Evolutionary conservation across 2,113 vertebrate genomes (phyloP).

Genomic region (Condylura cristata): DNA sequence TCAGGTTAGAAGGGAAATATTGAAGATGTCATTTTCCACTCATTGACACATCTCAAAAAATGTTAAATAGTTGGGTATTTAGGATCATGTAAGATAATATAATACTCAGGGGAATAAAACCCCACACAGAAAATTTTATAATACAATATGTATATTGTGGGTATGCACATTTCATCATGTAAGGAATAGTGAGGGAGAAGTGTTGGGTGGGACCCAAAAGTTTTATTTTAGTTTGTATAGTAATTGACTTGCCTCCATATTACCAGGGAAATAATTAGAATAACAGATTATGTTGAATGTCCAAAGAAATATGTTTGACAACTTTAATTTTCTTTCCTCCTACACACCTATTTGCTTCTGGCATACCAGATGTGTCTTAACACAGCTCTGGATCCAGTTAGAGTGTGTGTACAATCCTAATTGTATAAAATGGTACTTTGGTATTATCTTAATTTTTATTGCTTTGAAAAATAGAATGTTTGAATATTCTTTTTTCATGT

Average conservation of each 20-base stretch:
- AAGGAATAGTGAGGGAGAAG: background rate
- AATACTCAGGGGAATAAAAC: background rate
- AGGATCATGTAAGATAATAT: background rate
- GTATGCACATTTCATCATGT: background rate
- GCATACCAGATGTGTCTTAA: slow-evolving; percentile 73
- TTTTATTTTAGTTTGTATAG: slow-evolving; percentile 67
- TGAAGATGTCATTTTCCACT: background rate
- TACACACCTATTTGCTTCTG: slow-evolving; percentile 74
- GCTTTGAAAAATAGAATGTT: slow-evolving; percentile 34
- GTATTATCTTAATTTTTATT: slow-evolving; percentile 26
- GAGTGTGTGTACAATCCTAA: slow-evolving; percentile 61
- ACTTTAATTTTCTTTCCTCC: slow-evolving; percentile 76
- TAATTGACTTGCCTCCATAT: slow-evolving; percentile 58
- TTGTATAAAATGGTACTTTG: background rate
- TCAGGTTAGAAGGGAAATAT: background rate
- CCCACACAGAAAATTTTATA: background rate
- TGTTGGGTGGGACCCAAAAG: slow-evolving; percentile 44
- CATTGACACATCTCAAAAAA: background rate
- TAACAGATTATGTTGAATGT: slow-evolving; percentile 69
- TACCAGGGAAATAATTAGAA: slow-evolving; percentile 72
- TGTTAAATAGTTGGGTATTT: background rate
- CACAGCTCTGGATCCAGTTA: slow-evolving; percentile 63
- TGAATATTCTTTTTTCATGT: background rate
- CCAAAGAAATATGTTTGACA: slow-evolving; percentile 78
- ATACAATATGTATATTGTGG: background rate